Evolutionary conservation across 2,888 invertebrate genomes (phyloP), one percentile per base, ranked within the genome.

Genomic region (Teleiodes luculella): DNA sequence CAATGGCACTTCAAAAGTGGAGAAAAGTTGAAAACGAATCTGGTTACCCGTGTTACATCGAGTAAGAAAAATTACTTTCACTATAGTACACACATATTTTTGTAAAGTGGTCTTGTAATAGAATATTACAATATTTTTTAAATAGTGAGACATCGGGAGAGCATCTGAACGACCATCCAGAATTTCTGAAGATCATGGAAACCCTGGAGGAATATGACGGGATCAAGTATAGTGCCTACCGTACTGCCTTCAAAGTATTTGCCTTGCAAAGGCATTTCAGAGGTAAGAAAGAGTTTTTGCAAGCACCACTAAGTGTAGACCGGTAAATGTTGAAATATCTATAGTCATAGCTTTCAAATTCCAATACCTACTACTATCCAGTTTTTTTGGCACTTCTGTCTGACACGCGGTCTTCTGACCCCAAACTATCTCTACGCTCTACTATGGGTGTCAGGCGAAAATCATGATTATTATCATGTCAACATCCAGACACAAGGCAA

Each of bases 221-320:
- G 47, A 93, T 96, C 57, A 93, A 93, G 72, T 95, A 95, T 80
- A 92, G 93, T 59, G 92, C 93, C 2, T 96, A 96, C 72, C 91
- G 95, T 61, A 92, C 95, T 57, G 95, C 95, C 13, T 91, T 93
- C 59, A 96, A 96, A 82, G 86, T 84, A 58, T 81, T 74, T 66
- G 69, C 72, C 36, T 64, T 88, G 56, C 88, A 86, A 66, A 81
- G 71, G 61, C 72, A 91, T 62, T 85, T 95, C 33, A 90, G 91
- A 76, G 92, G 95, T 95, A 67, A 67, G 66, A 36, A n/a, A 6
- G 2, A 33, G 8, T 33, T n/a, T n/a, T n/a, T n/a, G n/a, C n/a
- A n/a, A n/a, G n/a, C n/a, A n/a, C n/a, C n/a, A n/a, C n/a, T n/a
- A n/a, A n/a, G n/a, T n/a, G n/a, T n/a, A n/a, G n/a, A n/a, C n/a